phyloP scores from a whole-genome alignment of 1,140 invertebrate genomes.

The Lutraria rhynchaena region DNA sequence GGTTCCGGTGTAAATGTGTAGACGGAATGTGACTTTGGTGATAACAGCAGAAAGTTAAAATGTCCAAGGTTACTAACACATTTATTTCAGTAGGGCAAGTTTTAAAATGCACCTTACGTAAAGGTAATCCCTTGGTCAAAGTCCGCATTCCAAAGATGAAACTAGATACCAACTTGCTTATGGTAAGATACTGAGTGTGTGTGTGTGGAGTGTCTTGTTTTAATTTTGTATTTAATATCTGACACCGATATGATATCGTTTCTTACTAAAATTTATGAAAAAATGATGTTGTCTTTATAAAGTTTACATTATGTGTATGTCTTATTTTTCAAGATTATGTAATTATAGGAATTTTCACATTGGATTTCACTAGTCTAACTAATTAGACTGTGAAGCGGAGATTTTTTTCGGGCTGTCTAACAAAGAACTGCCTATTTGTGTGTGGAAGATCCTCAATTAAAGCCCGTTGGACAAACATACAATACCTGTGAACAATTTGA shows the following conservation, averaged over 20 bases:
- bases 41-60: no score
- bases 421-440: no score
- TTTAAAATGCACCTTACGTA: not conserved
- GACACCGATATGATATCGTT: no score
- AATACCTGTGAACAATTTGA: no score
- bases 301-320: not conserved
- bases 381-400: no score
- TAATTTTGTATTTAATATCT: not conserved
- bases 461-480: no score
- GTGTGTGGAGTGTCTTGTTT: not conserved
- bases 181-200: conserved; percentile 6
- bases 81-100: conserved; percentile 36
- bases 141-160: conserved; percentile 20
- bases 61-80: no score
- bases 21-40: no score
- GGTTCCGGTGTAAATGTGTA: no score
- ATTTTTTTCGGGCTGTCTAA: no score
- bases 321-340: not conserved
- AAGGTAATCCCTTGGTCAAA: conserved; percentile 3
- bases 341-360: not conserved
- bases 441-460: no score
- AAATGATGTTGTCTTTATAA: not conserved
- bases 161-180: conserved; percentile 21
- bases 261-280: not conserved
- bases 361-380: no score